Evolutionary conservation across 2,797 vertebrate genomes (phyloP).

Genomic region (Florisuga fusca): DNA sequence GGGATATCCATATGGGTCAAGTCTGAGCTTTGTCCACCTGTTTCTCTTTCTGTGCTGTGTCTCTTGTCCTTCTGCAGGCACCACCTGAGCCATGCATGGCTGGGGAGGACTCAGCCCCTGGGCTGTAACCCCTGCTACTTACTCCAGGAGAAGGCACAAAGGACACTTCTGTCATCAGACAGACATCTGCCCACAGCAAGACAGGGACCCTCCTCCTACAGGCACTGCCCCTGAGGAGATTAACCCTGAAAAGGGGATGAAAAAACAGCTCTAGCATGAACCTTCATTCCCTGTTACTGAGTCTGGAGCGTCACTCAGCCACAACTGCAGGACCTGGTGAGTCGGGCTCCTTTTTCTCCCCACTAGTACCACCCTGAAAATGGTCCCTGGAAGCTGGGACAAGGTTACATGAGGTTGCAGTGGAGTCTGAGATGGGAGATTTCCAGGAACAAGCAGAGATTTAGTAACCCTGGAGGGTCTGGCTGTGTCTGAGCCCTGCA

Average conservation of each 20-base stretch:
- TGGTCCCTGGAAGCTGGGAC: background rate
- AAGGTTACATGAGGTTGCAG: background rate
- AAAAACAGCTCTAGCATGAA: conserved; percentile 12
- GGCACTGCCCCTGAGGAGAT: background rate
- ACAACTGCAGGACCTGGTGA: background rate
- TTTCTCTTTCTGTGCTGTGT: background rate
- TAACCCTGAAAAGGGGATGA: background rate
- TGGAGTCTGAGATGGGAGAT: background rate
- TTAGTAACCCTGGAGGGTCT: background rate
- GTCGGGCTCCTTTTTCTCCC: conserved; percentile 16
- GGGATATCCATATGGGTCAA: background rate
- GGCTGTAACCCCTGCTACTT: background rate
- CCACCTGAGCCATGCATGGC: background rate
- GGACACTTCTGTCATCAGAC: conserved; percentile 4
- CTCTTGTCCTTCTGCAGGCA: background rate
- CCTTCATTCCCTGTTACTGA: background rate
- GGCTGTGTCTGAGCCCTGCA: background rate
- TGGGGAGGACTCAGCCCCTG: background rate
- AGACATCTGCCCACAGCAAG: background rate
- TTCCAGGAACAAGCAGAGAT: background rate
- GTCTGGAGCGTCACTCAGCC: background rate
- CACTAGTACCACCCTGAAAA: background rate
- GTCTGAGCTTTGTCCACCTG: background rate
- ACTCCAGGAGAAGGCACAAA: background rate
- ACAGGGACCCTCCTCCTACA: background rate